Conservation (phyloP, 2,888 invertebrate genomes). For the Doris montereyensis region DNA sequence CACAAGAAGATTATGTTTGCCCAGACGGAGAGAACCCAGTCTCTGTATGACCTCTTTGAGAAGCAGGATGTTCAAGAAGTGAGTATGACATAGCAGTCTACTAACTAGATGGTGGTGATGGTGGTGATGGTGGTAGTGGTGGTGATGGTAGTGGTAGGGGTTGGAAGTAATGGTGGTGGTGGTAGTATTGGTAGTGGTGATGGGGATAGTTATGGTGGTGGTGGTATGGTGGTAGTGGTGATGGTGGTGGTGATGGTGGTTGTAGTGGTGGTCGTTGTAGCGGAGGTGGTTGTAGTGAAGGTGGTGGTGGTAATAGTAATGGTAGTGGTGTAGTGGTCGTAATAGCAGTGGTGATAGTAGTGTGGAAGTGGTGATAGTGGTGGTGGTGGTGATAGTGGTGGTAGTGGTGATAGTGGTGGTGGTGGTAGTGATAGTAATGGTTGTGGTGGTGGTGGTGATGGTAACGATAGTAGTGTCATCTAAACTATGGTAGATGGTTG, state of each 20-base stretch:
- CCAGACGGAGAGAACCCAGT: constrained; percentile 18
- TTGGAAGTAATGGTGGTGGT: neutral
- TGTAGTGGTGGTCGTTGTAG: neutral
- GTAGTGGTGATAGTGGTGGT: constrained; percentile 21
- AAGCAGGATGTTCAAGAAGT: constrained; percentile 29
- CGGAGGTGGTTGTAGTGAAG: no score
- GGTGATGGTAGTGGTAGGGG: neutral
- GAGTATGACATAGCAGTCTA: no score
- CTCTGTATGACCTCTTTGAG: constrained; percentile 36
- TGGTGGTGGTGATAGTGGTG: neutral
- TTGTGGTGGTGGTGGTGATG: neutral
- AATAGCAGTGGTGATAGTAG: constrained; percentile 1
- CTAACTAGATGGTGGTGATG: neutral
- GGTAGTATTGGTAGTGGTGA: neutral
- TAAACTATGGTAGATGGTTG: neutral
- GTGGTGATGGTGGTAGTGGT: neutral
- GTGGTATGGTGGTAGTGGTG: constrained; percentile 1
- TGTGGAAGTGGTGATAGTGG: neutral
- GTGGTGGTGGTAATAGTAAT: no score
- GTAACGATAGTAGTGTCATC: neutral
- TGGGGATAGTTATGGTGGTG: neutral
- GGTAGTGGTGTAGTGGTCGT: neutral
- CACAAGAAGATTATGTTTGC: constrained; percentile 29
- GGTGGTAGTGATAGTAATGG: constrained; percentile 12
- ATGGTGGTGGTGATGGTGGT: neutral